Base-by-base conservation (phyloP, 2,888 invertebrate genomes). In the Heteromurus nitidus region DNA sequence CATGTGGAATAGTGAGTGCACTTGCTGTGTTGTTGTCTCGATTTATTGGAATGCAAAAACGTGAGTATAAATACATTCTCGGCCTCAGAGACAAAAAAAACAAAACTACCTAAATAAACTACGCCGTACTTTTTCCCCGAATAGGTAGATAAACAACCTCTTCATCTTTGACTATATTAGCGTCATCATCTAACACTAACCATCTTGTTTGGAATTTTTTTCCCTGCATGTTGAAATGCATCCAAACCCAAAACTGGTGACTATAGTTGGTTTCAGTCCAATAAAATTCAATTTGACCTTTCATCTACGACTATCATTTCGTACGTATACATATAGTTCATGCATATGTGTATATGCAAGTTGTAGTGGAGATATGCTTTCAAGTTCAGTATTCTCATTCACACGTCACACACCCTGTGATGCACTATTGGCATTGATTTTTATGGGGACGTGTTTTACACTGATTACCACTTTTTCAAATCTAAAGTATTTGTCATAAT, bases 211-310 rank as follows among this genome's bases (percentile, higher is more conserved):
- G n/a, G n/a, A n/a, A n/a, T n/a, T n/a, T n/a, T n/a, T n/a, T n/a
- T n/a, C n/a, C n/a, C n/a, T n/a, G n/a, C n/a, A n/a, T n/a, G n/a
- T n/a, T n/a, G n/a, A n/a, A n/a, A n/a, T n/a, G n/a, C n/a, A n/a
- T n/a, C n/a, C n/a, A n/a, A n/a, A n/a, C n/a, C 50, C 60, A 28
- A 72, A 73, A 64, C 53, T 74, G 74, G 74, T 65, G 42, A 74
- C 74, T 22, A 53, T 74, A n/a, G n/a, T 74, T 74, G 65, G 65
- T 64, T 74, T 74, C 62, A 62, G 20, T 74, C 74, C 74, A 74
- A 73, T 65, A 65, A 74, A 55, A 74, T 31, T 74, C 55, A 42
- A 44, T 28, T 60, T 70, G 62, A 73, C 73, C 73, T 73, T 73
- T 73, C 22, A 50, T 50, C 20, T n/a, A n/a, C n/a, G n/a, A n/a